Conservation (phyloP, 1,140 invertebrate genomes). For the Galendromus occidentalis region DNA sequence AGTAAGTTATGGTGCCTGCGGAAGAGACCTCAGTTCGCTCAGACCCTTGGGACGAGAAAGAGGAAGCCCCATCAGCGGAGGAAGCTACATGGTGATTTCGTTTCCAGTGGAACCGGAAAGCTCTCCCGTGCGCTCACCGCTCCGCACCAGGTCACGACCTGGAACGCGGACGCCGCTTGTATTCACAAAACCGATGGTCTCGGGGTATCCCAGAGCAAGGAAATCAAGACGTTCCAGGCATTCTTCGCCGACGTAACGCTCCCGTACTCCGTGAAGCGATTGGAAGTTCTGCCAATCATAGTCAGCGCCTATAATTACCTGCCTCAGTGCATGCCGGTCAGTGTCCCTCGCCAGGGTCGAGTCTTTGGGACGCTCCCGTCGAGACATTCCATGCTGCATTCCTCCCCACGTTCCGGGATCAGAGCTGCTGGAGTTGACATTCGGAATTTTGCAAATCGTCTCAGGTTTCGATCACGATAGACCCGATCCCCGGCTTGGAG, state of each 20-base stretch:
- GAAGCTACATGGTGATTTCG: no score
- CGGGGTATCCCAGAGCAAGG: conserved; percentile 35
- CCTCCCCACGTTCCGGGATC: no score
- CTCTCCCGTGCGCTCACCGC: conserved; percentile 31
- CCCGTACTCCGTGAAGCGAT: conserved; percentile 46
- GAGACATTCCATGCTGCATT: neutral
- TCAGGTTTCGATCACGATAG: conserved; percentile 31
- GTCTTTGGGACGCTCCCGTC: conserved; percentile 10
- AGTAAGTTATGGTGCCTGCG: no score
- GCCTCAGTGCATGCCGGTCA: conserved; percentile 38
- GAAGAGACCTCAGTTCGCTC: no score
- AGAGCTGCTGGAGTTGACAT: no score
- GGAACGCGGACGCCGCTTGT: conserved; percentile 47
- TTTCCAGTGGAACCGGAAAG: conserved; percentile 33
- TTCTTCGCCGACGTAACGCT: conserved; percentile 49
- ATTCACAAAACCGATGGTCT: conserved; percentile 40
- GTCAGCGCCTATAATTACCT: conserved; percentile 52
- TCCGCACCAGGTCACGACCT: conserved; percentile 51
- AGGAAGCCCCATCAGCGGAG: no score
- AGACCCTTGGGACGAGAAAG: no score
- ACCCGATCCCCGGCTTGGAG: neutral
- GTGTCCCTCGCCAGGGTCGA: conserved; percentile 17
- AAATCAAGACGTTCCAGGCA: conserved; percentile 43
- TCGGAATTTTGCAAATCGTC: no score
- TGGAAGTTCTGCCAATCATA: conserved; percentile 44